These are phyloP conservation scores for Takifugu bimaculatus DNA, from an alignment of 2,113 vertebrate species.

Conservation along the genomic window DNA sequence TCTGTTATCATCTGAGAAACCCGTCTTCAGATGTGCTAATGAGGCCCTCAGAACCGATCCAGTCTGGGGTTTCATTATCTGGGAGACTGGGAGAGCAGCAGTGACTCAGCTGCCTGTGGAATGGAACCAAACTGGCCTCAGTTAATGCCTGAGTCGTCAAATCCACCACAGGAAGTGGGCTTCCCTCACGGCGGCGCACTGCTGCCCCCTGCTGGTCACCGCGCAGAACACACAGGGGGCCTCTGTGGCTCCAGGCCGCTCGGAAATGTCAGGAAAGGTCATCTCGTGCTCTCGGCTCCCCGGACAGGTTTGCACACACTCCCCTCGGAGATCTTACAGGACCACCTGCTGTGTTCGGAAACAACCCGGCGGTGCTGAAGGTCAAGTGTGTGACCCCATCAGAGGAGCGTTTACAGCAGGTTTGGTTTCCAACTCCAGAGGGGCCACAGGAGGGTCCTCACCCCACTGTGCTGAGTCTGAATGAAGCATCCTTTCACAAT, in stretches of 20 bases:
- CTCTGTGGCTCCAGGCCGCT: not conserved
- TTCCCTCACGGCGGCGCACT: not conserved
- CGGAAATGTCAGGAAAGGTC: constrained; percentile 29
- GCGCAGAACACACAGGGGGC: too few species aligned
- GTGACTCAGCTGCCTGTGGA: constrained; percentile 56
- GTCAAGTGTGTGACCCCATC: constrained; percentile 9
- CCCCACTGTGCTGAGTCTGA: too few species aligned
- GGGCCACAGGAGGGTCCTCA: too few species aligned
- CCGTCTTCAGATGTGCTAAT: constrained; percentile 16
- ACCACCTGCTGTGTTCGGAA: constrained; percentile 16
- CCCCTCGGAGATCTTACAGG: constrained; percentile 7
- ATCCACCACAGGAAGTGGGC: constrained; percentile 19
- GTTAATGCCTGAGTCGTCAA: constrained; percentile 57
- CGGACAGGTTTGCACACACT: constrained; percentile 7
- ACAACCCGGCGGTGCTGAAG: constrained; percentile 12
- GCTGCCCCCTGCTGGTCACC: constrained; percentile 57
- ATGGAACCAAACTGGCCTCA: constrained; percentile 57
- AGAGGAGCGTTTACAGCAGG: too few species aligned
- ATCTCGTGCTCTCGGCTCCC: constrained; percentile 27
- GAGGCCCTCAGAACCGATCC: constrained; percentile 37
- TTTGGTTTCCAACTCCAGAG: too few species aligned
- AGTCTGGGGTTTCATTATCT: constrained; percentile 9
- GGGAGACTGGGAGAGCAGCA: constrained; percentile 22
- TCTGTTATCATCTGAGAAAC: constrained; percentile 28
- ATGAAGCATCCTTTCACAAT: not conserved